phyloP scores from a whole-genome alignment of 2,797 vertebrate genomes.

The Molossus molossus region DNA sequence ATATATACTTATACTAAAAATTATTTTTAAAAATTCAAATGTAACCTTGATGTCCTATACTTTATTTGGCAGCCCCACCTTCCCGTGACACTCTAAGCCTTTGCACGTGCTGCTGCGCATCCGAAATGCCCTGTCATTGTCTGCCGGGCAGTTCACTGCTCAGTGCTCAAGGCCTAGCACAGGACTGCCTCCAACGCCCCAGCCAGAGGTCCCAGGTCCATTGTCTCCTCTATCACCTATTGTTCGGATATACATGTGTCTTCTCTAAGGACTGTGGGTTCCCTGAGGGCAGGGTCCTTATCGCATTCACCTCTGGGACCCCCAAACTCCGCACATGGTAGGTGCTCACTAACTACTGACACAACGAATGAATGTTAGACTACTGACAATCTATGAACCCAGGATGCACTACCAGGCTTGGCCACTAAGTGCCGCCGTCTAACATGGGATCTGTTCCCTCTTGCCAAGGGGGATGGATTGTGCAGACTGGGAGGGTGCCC shows the following conservation, averaged over 20 bases:
- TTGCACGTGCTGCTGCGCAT: not conserved
- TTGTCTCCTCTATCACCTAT: not conserved
- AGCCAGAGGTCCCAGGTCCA: not conserved
- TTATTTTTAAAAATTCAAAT: not conserved
- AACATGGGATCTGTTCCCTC: not conserved
- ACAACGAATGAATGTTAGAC: not conserved
- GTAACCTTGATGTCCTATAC: not conserved
- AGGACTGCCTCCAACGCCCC: not conserved
- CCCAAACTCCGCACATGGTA: not conserved
- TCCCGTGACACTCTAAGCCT: not conserved
- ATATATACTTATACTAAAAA: not conserved
- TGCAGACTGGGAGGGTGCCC: not conserved
- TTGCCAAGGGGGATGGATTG: not conserved
- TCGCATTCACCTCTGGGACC: not conserved
- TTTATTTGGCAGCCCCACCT: not conserved
- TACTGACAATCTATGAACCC: not conserved
- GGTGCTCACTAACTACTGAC: not conserved
- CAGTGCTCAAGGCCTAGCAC: not conserved
- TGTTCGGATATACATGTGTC: not conserved
- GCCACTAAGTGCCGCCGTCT: slow-evolving; percentile 61
- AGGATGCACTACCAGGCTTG: not conserved
- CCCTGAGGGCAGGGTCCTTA: not conserved
- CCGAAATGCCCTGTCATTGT: not conserved
- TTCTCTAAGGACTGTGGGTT: not conserved
- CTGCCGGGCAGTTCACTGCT: not conserved